Base-by-base conservation (phyloP, 2,888 invertebrate species). In the Mythimna pallens region DNA sequence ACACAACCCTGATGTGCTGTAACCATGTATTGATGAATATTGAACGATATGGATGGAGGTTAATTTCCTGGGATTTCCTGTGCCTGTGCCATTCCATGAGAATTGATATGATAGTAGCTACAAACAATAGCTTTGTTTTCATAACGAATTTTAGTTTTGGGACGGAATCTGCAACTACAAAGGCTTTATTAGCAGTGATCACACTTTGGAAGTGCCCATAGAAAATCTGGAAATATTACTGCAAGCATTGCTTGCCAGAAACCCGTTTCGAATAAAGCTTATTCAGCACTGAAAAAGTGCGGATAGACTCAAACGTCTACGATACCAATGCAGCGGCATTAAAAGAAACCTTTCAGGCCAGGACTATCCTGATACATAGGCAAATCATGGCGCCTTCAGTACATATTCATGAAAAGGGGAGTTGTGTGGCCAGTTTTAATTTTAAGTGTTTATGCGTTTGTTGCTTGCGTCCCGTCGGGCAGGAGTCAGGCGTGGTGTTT, bases 401-500 rank as follows among this genome's bases (percentile, higher is more conserved):
- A 65, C 61, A 78, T 52, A 75, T 79, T 82, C 76, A 81, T 83
- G 81, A 81, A 85, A 83, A 82, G 80, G 84, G 83, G 85, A 78
- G 78, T 69, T 78, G 81, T 79, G 88, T 78, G 65, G 78, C 88
- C 90, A 89, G 91, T 89, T 93, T 93, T 93, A 93, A 93, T 92
- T 93, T 88, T 90, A 90, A 92, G 91, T 92, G 90, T 90, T 89
- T 87, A 88, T 80, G 83, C 73, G 84, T 84, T 83, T 79, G 84
- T 87, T 87, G 88, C 90, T 89, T 30, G 91, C 90, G 92, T 90
- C 58, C 50, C 62, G 73, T 52, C 61, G 40, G 73, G 73, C 71
- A 73, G 75, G 67, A 89, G 89, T 91, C 90, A 92, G 91, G 92
- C 93, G 92, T 89, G 89, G 89, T 95, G 95, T 96, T 96, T 94